Evolutionary conservation across 1,140 invertebrate genomes (phyloP).

Genomic region (Zaprionus tsacasi): DNA sequence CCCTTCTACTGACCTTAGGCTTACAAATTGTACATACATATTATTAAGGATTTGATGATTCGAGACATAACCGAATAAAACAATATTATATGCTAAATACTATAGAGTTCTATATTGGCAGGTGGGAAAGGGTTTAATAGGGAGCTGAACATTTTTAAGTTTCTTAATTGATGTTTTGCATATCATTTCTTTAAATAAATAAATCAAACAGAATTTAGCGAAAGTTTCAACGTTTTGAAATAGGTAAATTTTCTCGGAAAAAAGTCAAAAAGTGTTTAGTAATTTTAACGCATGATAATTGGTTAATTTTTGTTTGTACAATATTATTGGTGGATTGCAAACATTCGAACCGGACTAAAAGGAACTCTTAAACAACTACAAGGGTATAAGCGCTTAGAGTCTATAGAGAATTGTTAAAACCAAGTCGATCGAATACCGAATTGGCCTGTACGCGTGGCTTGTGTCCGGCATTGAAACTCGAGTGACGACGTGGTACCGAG

Average conservation of each 20-base stretch:
- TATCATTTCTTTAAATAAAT: neutral
- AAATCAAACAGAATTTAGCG: neutral
- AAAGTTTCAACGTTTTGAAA: neutral
- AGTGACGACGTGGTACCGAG: slow-evolving; percentile 31
- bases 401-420: slow-evolving; percentile 73
- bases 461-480: slow-evolving; percentile 56
- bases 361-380: slow-evolving; percentile 44
- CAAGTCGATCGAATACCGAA: slow-evolving; percentile 80
- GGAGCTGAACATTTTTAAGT: no score
- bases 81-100: slow-evolving; percentile 6
- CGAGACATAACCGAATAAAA: slow-evolving; percentile 17
- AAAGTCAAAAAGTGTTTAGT: neutral
- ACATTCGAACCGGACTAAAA: slow-evolving; percentile 43
- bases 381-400: slow-evolving; percentile 17
- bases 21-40: slow-evolving; percentile 59
- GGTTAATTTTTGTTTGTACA: neutral
- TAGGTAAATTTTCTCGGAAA: neutral
- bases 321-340: slow-evolving; percentile 36
- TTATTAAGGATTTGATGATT: neutral
- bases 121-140: neutral
- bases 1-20: slow-evolving; percentile 6
- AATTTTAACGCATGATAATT: neutral
- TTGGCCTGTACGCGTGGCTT: slow-evolving; percentile 46
- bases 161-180: neutral
- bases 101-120: slow-evolving; percentile 8